Evolutionary conservation across 2,888 invertebrate genomes (phyloP).

Genomic region (Callimorpha dominula): DNA sequence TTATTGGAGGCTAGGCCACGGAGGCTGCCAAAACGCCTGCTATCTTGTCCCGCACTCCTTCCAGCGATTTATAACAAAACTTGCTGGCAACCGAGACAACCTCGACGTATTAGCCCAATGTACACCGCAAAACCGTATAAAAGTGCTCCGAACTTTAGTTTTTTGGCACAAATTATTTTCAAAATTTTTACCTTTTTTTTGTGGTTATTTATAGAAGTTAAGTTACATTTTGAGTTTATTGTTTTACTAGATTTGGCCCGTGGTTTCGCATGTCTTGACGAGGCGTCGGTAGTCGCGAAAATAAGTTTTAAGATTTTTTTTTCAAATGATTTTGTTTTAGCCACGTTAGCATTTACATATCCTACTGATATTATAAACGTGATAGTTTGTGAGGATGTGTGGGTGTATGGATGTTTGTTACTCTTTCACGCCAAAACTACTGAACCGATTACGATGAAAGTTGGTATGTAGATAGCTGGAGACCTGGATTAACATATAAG

Average conservation of each 20-base stretch:
- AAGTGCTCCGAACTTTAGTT: constrained; percentile 51
- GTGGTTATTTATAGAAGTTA: constrained; percentile 22
- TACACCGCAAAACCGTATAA: constrained; percentile 53
- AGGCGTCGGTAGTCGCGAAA: too few relatives aligned
- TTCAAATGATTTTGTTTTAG: too few relatives aligned
- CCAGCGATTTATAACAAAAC: constrained; percentile 63
- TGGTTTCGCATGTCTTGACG: too few relatives aligned
- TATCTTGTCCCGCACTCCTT: constrained; percentile 53
- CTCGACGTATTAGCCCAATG: constrained; percentile 55
- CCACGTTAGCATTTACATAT: too few relatives aligned
- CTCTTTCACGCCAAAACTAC: too few relatives aligned
- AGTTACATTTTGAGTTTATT: constrained; percentile 14
- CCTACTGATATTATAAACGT: too few relatives aligned
- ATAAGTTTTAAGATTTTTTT: too few relatives aligned
- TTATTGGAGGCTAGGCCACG: constrained; percentile 33
- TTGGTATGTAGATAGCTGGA: too few relatives aligned
- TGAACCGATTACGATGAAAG: too few relatives aligned
- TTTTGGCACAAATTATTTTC: constrained; percentile 43
- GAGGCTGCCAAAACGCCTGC: constrained; percentile 49
- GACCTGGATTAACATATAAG: too few relatives aligned
- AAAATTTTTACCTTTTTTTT: constrained; percentile 10
- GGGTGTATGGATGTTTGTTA: too few relatives aligned
- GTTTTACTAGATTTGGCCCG: neutral
- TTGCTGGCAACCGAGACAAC: constrained; percentile 62
- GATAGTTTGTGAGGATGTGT: too few relatives aligned